phyloP scores from a whole-genome alignment of 2,113 vertebrate species.

The Phalacrocorax brasilianus region DNA sequence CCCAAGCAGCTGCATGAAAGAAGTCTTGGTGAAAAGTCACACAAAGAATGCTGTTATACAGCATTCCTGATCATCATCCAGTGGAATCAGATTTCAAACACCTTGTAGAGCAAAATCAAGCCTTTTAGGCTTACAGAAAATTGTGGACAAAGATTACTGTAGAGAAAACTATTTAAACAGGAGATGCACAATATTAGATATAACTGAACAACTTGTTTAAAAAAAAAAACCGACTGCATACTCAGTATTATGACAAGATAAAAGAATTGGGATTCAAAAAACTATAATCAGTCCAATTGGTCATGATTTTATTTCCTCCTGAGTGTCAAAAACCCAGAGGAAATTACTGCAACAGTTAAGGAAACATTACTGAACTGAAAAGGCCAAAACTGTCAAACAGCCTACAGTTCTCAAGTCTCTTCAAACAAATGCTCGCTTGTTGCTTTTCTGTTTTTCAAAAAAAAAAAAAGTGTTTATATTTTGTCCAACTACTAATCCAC shows the following conservation, averaged over 20 bases:
- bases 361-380: neutral
- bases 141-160: neutral
- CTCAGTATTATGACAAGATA: neutral
- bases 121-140: slow-evolving; percentile 4
- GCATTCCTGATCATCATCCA: slow-evolving; percentile 71
- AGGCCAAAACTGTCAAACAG: neutral
- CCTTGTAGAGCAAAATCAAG: slow-evolving; percentile 2
- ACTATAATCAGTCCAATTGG: neutral
- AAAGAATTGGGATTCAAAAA: neutral
- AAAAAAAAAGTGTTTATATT: neutral
- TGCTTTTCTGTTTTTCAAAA: neutral
- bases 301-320: neutral
- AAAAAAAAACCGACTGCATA: neutral
- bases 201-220: neutral
- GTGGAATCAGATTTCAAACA: slow-evolving; percentile 69
- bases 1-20: slow-evolving; percentile 69
- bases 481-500: neutral
- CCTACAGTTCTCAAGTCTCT: neutral
- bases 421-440: neutral
- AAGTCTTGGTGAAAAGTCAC: slow-evolving; percentile 68
- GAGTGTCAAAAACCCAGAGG: neutral
- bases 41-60: slow-evolving; percentile 72
- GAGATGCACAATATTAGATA: neutral
- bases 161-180: neutral
- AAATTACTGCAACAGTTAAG: neutral